Evolutionary conservation across 2,888 invertebrate species (phyloP), one percentile per base, ranked within the genome.

Genomic region (Brenthis ino): DNA sequence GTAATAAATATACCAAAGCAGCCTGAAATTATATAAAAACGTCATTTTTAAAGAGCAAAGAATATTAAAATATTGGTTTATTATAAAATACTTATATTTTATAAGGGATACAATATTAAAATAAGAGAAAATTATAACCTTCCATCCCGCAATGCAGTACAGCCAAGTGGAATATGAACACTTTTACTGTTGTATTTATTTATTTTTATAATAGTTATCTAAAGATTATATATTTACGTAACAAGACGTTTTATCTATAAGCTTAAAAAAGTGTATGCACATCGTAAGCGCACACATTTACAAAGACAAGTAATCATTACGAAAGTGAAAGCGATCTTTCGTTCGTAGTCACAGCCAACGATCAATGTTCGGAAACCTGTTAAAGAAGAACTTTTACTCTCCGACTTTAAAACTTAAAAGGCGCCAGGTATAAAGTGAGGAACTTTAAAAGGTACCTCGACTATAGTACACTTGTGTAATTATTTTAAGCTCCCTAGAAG

Each of bases 401-500:
- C 47, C 33, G 54, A 70, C 53, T 11, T 24, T 61, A 48, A 68
- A 67, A 65, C 55, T 58, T 47, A 66, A 68, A 55, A 81, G 79
- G 79, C 82, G 50, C 28, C 60, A 82, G 72, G 77, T 75, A 77
- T 76, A 72, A 82, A 77, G 79, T 85, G 86, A 84, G 79, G 85
- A 88, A 84, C 86, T 85, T 74, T 76, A 76, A 79, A 82, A 85
- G 85, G 85, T 82, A 82, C 70, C 77, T 81, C 51, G 43, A 50
- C 50, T 56, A 70, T 78, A 77, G 76, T 77, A 82, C 91, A 92
- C 91, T 91, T 91, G 89, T 89, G 86, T 90, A 89, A 91, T 91
- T 91, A 93, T 91, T 91, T 89, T 89, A 88, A 90, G 91, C 86
- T 77, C 80, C 80, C 85, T 86, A 86, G 86, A 85, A 83, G 82